Percentiles rank a stretch among this genome's conserved stretches.
phyloP scores from a whole-genome alignment of 2,113 vertebrate species.

The Dicaeum eximium region DNA sequence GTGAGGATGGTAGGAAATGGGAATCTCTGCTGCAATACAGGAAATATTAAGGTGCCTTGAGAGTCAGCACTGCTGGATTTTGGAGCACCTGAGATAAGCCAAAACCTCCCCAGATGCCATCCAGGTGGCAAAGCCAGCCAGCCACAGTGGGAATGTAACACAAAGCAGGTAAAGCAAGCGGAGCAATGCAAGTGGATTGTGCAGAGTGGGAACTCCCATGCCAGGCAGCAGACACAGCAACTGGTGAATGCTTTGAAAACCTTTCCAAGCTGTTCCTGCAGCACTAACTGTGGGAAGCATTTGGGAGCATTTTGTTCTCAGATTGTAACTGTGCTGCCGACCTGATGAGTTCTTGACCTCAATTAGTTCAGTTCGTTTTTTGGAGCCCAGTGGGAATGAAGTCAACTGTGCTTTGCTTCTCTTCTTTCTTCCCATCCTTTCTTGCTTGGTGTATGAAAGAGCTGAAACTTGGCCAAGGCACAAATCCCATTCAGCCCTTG shows the following conservation, averaged over 20 bases:
- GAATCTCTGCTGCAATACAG: not conserved
- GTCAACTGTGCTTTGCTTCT: not conserved
- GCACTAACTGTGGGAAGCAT: not conserved
- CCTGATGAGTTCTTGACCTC: not conserved
- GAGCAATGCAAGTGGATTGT: not conserved
- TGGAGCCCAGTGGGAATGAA: not conserved
- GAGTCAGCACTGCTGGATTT: not conserved
- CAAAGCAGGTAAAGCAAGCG: not conserved
- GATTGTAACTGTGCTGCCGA: not conserved
- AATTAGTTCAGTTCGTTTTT: not conserved
- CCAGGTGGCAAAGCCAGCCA: not conserved
- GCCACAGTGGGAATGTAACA: not conserved
- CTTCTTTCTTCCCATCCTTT: not conserved
- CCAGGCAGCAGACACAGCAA: not conserved
- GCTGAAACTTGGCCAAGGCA: not conserved
- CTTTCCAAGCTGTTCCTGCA: not conserved
- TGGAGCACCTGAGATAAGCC: not conserved
- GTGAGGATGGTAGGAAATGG: not conserved
- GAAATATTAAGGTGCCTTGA: not conserved
- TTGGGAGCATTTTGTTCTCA: slow-evolving; percentile 9
- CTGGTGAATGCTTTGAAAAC: not conserved
- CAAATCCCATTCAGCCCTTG: not conserved
- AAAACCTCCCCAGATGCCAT: not conserved
- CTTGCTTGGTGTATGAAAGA: not conserved
- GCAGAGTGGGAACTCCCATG: not conserved